Evolutionary conservation across 37 sponge, comb jelly and placozoan genomes (phyloP), one percentile per base, ranked within the genome.

Genomic region (Spongia lamella): DNA sequence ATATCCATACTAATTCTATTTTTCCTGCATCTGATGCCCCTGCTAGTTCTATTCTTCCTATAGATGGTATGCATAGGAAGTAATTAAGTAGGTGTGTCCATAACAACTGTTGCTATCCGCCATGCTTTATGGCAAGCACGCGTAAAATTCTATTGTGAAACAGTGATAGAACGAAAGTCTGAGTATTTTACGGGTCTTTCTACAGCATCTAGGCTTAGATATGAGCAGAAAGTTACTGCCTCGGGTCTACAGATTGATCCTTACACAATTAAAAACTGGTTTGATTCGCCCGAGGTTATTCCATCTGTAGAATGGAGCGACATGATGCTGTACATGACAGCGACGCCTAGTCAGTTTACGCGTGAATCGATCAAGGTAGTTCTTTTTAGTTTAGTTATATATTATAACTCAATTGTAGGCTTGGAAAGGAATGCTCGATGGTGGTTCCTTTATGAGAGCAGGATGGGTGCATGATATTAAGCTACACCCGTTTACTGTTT

Each of bases 351-450:
- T 29, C 7, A 31, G 11, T 26, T 29, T 7, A 34, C 37, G 3
- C 37, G 37, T 34, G 37, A 64, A 24, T 30, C 30, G 11, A 24
- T 64, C 66, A 64, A 64, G 9, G 66, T 64, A 64, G 26, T 5
- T 34, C 13, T 29, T 30, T 7, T 21, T 20, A 64, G 34, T 27
- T 24, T 30, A 20, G 5, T 43, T 5, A 29, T 64, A 34, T 11
- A 7, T 64, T 24, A 19, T 20, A 4, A 19, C 16, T 6, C 26
- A 19, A 29, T 29, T 14, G 11, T 7, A 68, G 70, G 50, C 70
- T 17, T 68, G 70, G 70, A 68, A 68, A 26, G 70, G 70, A 68
- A 68, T 68, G 70, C 70, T 68, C 3, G 70, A 68, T 16, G 43
- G 50, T 4, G 70, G 27, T 6, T 21, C 21, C 4, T 68, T 68